phyloP scores from a whole-genome alignment of 2,797 vertebrate genomes.

The Catharus ustulatus region DNA sequence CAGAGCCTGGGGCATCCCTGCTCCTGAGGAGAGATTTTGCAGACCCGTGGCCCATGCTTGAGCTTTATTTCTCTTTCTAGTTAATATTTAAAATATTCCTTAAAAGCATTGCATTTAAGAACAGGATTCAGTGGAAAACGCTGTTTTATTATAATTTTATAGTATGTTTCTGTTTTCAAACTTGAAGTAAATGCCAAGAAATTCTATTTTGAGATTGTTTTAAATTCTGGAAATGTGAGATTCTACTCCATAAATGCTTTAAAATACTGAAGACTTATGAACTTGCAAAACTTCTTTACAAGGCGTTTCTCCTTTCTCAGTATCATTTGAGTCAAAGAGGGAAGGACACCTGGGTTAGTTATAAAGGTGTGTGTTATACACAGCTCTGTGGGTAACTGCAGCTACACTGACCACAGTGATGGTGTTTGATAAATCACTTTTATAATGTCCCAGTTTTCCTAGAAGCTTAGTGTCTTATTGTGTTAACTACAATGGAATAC shows the following conservation, averaged over 20 bases:
- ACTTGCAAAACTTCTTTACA: not conserved
- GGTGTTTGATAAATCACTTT: not conserved
- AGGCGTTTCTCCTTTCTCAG: not conserved
- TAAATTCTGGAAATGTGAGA: not conserved
- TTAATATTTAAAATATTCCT: not conserved
- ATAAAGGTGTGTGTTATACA: not conserved
- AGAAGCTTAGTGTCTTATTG: not conserved
- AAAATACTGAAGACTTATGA: not conserved
- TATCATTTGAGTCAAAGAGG: not conserved
- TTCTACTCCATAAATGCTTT: not conserved
- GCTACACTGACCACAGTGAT: not conserved
- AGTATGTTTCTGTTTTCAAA: not conserved
- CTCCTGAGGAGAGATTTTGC: not conserved
- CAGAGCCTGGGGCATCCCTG: not conserved
- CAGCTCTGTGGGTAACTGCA: not conserved
- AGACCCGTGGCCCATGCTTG: rapidly evolving
- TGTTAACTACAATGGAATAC: not conserved
- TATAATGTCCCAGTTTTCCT: not conserved
- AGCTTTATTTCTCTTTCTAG: not conserved
- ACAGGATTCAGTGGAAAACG: not conserved
- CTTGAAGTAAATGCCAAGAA: not conserved
- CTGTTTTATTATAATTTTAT: not conserved
- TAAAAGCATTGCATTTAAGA: not conserved
- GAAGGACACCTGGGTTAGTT: not conserved
- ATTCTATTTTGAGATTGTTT: not conserved